A percentile compares a stretch with the other conserved stretches of the same genome.
phyloP scores from a whole-genome alignment of 1,140 invertebrate genomes.

The Caerostris darwini region DNA sequence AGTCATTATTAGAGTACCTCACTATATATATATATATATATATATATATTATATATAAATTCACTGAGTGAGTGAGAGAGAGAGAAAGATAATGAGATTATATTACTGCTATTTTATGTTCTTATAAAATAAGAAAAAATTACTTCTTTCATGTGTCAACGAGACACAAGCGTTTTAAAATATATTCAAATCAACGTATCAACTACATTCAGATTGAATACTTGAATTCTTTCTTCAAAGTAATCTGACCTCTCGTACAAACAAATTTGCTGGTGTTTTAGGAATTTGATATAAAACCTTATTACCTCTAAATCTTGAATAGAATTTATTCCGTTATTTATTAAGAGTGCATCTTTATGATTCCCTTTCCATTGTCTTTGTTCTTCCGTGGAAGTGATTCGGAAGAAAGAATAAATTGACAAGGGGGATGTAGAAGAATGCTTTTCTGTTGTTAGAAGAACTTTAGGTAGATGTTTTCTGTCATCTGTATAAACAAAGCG shows the following conservation, averaged over 20 bases:
- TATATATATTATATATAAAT: too few species aligned
- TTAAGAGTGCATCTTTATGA: background rate
- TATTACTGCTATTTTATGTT: too few species aligned
- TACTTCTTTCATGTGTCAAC: too few species aligned
- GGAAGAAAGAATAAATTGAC: background rate
- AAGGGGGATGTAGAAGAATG: background rate
- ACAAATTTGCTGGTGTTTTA: background rate
- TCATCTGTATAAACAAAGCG: background rate
- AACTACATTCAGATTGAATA: background rate
- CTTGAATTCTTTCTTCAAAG: background rate
- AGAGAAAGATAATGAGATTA: too few species aligned
- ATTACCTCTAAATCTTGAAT: background rate
- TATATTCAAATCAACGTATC: background rate
- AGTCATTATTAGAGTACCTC: too few species aligned
- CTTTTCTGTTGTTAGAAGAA: background rate
- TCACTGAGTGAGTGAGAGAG: too few species aligned
- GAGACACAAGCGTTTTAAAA: too few species aligned
- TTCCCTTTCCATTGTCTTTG: background rate
- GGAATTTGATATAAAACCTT: slow-evolving; percentile 16
- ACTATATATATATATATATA: too few species aligned
- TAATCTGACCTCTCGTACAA: background rate
- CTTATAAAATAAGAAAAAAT: too few species aligned
- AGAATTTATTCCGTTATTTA: slow-evolving; percentile 28
- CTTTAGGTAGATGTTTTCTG: background rate
- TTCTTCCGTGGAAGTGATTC: background rate